A percentile compares a stretch with the other conserved stretches of the same genome.
phyloP scores from a whole-genome alignment of 2,113 vertebrate species.

The Oophaga pumilio region DNA sequence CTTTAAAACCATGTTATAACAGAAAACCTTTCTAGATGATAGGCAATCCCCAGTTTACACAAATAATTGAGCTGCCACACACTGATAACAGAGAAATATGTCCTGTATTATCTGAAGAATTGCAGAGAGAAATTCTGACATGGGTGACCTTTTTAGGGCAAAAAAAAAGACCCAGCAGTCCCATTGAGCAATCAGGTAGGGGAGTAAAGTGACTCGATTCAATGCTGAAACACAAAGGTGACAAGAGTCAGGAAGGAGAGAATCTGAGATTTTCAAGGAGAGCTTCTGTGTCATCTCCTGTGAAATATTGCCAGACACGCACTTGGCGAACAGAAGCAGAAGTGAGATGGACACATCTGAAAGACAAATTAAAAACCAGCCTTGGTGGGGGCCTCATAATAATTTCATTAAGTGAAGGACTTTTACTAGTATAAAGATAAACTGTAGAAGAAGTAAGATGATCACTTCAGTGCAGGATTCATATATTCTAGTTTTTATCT shows the following conservation, averaged over 20 bases:
- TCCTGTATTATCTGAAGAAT: constrained; percentile 59
- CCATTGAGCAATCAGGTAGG: constrained; percentile 55
- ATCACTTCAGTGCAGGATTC: neutral
- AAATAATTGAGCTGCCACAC: constrained; percentile 59
- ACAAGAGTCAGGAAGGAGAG: constrained; percentile 41
- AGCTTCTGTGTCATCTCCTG: constrained; percentile 49
- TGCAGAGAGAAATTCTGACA: constrained; percentile 59
- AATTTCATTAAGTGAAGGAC: constrained; percentile 65
- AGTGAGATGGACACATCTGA: constrained; percentile 70
- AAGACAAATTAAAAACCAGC: constrained; percentile 70
- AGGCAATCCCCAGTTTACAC: constrained; percentile 59
- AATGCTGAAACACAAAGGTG: constrained; percentile 55
- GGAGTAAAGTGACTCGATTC: constrained; percentile 54
- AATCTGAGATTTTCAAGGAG: constrained; percentile 33
- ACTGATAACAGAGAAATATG: constrained; percentile 60
- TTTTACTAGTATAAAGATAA: constrained; percentile 62
- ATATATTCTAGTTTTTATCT: neutral
- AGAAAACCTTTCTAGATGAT: constrained; percentile 59
- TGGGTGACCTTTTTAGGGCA: constrained; percentile 57
- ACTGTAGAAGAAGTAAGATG: constrained; percentile 9
- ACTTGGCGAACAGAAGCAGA: constrained; percentile 65
- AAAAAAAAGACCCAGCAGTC: constrained; percentile 54
- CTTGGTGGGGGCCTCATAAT: constrained; percentile 68
- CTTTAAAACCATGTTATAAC: constrained; percentile 59
- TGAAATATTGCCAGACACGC: constrained; percentile 60